Evolutionary conservation across 2,888 invertebrate species (phyloP), one percentile per base, ranked within the genome.

Genomic region (Nomada lathburiana): DNA sequence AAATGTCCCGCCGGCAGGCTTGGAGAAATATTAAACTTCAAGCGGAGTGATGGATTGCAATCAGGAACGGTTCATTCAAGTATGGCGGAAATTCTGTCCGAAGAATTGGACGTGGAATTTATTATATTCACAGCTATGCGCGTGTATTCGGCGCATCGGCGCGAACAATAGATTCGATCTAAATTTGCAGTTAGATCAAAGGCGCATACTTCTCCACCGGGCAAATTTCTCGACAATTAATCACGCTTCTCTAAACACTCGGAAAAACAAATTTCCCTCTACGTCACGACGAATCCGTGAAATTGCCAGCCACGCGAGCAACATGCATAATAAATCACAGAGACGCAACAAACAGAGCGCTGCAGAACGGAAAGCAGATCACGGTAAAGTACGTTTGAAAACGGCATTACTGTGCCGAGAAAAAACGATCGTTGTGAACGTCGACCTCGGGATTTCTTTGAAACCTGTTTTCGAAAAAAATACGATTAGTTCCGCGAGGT

Each of bases 21-120:
- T 53, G 53, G 53, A 44, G 53, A 63, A 72, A 55, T 63, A 63
- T 72, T 72, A 72, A 72, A 53, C 53, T 53, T 72, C 72, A 63
- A 26, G 53, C n/a, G 2, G 53, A 20, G 63, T 63, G 72, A 72
- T 63, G 63, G 63, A 72, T 72, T 63, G 42, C 62, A 53, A 63
- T 53, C 53, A 53, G 7, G n/a, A 53, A 72, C 53, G 42, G 72
- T 72, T 63, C 53, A 72, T 72, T 53, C 62, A 53, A 42, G 63
- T 50, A 47, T 63, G n/a, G 13, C 50, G 53, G 13, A 13, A 23
- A 72, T 72, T 26, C 42, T 23, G 63, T 63, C 53, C 5, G 7
- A 1, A 9, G n/a, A n/a, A 26, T 44, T 72, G 42, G 36, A 16
- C 62, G 10, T n/a, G 42, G 42, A 50, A 13, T 62, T 50, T 11